Base-by-base conservation (phyloP, 2,888 invertebrate genomes). In the Eupelmus urozonus region DNA sequence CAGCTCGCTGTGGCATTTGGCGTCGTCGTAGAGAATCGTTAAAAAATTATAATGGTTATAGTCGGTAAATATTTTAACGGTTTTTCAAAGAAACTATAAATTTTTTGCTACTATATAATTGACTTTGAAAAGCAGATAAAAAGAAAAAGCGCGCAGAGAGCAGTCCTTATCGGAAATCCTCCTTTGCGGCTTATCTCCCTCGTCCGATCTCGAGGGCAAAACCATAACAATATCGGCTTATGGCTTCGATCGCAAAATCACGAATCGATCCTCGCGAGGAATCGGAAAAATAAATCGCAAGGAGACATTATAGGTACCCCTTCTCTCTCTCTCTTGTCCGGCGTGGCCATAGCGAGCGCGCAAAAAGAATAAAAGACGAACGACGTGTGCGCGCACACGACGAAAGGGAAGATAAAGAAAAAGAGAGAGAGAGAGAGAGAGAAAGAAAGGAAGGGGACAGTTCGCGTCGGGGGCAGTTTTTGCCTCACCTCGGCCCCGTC, bases 381-480 rank as follows among this genome's bases (percentile, higher is more conserved):
- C 40, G 60, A 25, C 34, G 34, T 20, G 69, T 27, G 69, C n/a
- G 42, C 40, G 51, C 51, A 23, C 42, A 53, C 29, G 76, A 76
- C 53, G 45, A 63, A 70, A 63, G 70, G 49, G 16, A 11, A 20
- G 70, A 49, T n/a, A 23, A 18, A 72, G 57, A 63, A 40, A 34
- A 25, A 67, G 23, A 70, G 23, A 69, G 69, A 57, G 13, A 69
- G 55, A 16, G 67, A 57, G 57, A 25, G 62, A 49, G 71, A 27
- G 55, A 18, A 20, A 71, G 55, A 65, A 29, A 63, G 62, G 42
- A 25, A 66, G 34, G 67, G 65, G 76, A 62, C 65, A 76, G 40
- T 67, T 42, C 45, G 55, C 45, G 72, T 27, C 63, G 63, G 27
- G 72, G 72, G 72, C 72, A 73, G 70, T 76, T 76, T 76, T 76